phyloP scores from a whole-genome alignment of 2,888 invertebrate genomes.

The Amiota minor region DNA sequence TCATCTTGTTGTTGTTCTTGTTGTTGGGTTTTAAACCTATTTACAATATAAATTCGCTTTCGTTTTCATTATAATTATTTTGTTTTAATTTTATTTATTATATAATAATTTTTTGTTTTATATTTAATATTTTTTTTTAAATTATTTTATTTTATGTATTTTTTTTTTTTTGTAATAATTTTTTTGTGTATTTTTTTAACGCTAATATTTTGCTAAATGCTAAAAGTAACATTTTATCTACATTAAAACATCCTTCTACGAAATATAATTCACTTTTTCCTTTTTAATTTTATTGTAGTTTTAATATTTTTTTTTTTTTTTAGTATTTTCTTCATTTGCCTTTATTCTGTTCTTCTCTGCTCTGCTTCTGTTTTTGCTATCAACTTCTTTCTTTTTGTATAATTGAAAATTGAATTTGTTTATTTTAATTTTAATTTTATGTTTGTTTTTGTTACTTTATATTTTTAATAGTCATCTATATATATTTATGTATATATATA shows the following conservation, averaged over 20 bases:
- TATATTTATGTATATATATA: slow-evolving; percentile 43
- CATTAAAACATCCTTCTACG: slow-evolving; percentile 51
- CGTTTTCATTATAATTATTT: slow-evolving; percentile 37
- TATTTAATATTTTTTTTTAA: slow-evolving; percentile 14
- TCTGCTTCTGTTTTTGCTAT: slow-evolving; percentile 46
- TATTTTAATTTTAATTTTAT: slow-evolving; percentile 40
- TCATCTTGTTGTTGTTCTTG: neutral
- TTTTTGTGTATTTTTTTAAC: slow-evolving; percentile 32
- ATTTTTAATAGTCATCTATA: slow-evolving; percentile 52
- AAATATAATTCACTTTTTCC: slow-evolving; percentile 46
- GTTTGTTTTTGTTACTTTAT: slow-evolving; percentile 32
- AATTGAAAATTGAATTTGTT: slow-evolving; percentile 31
- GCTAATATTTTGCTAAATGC: slow-evolving; percentile 65
- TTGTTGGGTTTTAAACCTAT: slow-evolving; percentile 47
- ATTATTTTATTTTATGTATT: slow-evolving; percentile 24
- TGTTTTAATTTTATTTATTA: neutral
- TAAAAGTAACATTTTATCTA: slow-evolving; percentile 68
- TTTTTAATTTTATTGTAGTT: slow-evolving; percentile 24
- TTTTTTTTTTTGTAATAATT: slow-evolving; percentile 27
- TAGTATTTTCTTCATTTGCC: neutral
- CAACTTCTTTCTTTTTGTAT: slow-evolving; percentile 52
- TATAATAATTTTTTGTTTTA: slow-evolving; percentile 24
- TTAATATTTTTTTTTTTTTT: slow-evolving; percentile 17
- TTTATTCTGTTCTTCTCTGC: slow-evolving; percentile 31
- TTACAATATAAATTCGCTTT: slow-evolving; percentile 67